phyloP scores from a whole-genome alignment of 2,113 vertebrate genomes.

The Alouatta palliata region DNA sequence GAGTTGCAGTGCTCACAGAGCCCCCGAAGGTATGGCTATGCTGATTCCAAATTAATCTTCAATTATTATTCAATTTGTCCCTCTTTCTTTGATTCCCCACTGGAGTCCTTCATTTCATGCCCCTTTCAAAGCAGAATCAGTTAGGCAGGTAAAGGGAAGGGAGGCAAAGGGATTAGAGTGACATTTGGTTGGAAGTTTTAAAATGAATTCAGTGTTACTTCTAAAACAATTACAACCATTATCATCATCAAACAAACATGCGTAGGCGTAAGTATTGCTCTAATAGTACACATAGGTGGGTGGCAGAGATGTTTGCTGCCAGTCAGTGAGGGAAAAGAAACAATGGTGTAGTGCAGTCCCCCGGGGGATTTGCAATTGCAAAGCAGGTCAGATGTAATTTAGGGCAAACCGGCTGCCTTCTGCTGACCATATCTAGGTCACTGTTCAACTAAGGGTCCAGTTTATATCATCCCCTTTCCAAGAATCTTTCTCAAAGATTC shows the following conservation, averaged over 20 bases:
- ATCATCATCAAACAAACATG: constrained; percentile 1
- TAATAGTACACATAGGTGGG: not conserved
- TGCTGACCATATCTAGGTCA: not conserved
- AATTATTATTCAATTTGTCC: not conserved
- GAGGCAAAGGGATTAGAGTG: not conserved
- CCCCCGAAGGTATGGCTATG: not conserved
- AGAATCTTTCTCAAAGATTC: not conserved
- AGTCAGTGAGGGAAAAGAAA: not conserved
- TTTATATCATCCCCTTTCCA: not conserved
- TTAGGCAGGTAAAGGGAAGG: not conserved
- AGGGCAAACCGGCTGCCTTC: not conserved
- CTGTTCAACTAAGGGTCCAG: not conserved
- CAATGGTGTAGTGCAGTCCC: not conserved
- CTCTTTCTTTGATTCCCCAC: not conserved
- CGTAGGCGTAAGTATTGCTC: not conserved
- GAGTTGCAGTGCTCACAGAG: not conserved
- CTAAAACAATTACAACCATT: constrained; percentile 27
- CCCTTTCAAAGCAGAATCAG: constrained; percentile 24
- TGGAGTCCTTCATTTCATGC: not conserved
- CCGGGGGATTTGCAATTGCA: not conserved
- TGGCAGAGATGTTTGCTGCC: not conserved
- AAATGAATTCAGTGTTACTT: constrained; percentile 42
- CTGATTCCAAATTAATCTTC: constrained; percentile 48
- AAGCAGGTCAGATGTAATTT: not conserved
- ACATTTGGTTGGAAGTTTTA: constrained; percentile 32